phyloP scores from a whole-genome alignment of 2,888 invertebrate species.

The Notodonta ziczac region DNA sequence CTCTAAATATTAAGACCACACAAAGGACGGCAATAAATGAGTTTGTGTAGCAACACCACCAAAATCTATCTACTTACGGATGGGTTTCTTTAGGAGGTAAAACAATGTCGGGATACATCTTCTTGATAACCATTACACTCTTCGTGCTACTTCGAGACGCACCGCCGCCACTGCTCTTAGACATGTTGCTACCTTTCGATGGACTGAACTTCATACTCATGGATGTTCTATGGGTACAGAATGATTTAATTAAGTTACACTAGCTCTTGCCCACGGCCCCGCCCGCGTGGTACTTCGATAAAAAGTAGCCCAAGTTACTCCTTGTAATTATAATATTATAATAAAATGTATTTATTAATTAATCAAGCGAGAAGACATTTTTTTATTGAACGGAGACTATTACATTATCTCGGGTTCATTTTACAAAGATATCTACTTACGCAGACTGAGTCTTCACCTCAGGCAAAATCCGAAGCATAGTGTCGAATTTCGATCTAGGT shows the following conservation, averaged over 20 bases:
- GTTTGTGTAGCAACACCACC: too few species aligned
- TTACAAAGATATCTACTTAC: constrained; percentile 31
- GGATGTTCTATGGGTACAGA: constrained; percentile 2
- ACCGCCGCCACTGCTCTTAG: constrained; percentile 46
- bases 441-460: constrained; percentile 60
- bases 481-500: constrained; percentile 81
- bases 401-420: too few species aligned
- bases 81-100: constrained; percentile 35
- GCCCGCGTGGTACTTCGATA: too few species aligned
- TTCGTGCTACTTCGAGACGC: constrained; percentile 46
- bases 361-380: too few species aligned
- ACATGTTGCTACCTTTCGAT: constrained; percentile 27
- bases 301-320: too few species aligned
- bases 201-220: background rate
- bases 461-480: constrained; percentile 76
- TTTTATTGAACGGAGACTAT: too few species aligned
- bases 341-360: too few species aligned
- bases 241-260: too few species aligned
- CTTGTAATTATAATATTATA: too few species aligned
- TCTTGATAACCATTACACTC: constrained; percentile 41
- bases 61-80: constrained; percentile 46
- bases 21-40: too few species aligned
- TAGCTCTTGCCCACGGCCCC: too few species aligned
- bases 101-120: constrained; percentile 59
- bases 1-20: too few species aligned